phyloP scores from a whole-genome alignment of 2,113 vertebrate genomes.

The Phylloscopus whistleri region DNA sequence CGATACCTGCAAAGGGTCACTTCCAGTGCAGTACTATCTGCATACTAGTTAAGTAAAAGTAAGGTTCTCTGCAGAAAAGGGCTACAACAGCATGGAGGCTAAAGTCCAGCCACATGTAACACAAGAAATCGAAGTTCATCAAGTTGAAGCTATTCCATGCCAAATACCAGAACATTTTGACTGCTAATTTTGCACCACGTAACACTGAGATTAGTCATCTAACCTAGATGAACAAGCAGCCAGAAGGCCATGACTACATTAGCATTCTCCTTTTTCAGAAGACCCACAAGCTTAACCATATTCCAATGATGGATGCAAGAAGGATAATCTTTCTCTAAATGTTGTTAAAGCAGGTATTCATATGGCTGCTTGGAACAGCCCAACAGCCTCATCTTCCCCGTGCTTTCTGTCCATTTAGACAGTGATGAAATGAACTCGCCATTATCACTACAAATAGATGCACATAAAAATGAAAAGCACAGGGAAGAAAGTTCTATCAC shows the following conservation, averaged over 20 bases:
- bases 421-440: background rate
- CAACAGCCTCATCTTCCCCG: background rate
- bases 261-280: background rate
- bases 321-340: background rate
- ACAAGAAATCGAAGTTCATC: background rate
- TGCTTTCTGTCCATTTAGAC: background rate
- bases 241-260: background rate
- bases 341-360: background rate
- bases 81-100: background rate
- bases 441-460: background rate
- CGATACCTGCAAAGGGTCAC: background rate
- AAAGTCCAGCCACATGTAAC: slow-evolving; percentile 6
- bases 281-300: background rate
- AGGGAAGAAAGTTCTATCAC: background rate
- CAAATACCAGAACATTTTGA: background rate
- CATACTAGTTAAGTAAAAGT: background rate
- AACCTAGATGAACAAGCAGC: background rate
- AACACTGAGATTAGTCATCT: background rate
- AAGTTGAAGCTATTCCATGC: background rate
- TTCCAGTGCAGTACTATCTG: background rate
- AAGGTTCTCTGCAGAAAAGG: background rate
- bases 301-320: background rate
- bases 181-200: background rate
- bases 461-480: background rate
- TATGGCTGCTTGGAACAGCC: background rate